phyloP scores from a whole-genome alignment of 92 coral and sea anemone genomes.

The Siderastrea radians region DNA sequence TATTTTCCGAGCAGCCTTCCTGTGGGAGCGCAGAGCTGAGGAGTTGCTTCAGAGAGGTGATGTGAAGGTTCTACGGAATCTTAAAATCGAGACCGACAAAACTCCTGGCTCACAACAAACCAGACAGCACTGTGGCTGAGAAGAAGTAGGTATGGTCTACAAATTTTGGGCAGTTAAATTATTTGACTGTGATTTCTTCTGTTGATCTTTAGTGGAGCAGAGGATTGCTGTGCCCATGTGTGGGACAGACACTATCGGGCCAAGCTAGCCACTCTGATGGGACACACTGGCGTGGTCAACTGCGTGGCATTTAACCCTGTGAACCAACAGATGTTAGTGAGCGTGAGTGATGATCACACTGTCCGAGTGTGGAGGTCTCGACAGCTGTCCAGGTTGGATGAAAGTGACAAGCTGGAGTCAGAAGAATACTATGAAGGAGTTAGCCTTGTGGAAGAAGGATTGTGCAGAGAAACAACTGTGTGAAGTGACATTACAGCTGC shows the following conservation, averaged over 20 bases:
- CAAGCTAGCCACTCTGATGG: slow-evolving; percentile 82
- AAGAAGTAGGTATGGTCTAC: no score
- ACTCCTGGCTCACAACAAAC: no score
- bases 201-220: slow-evolving; percentile 78
- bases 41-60: no score
- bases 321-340: slow-evolving; percentile 80
- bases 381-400: slow-evolving; percentile 13
- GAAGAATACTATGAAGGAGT: not conserved
- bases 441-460: slow-evolving; percentile 5
- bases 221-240: slow-evolving; percentile 81
- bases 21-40: no score
- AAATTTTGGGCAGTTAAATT: no score
- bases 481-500: not conserved
- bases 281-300: slow-evolving; percentile 85
- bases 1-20: no score
- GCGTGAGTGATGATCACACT: slow-evolving; percentile 93
- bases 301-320: slow-evolving; percentile 85
- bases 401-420: not conserved
- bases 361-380: slow-evolving; percentile 87
- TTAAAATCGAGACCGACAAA: no score
- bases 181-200: not conserved
- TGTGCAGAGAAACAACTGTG: slow-evolving; percentile 17
- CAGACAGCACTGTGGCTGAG: no score
- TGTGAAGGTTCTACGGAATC: no score
- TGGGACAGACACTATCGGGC: slow-evolving; percentile 89